Evolutionary conservation across 1,140 invertebrate species (phyloP).

Genomic region (Camponotus pennsylvanicus): DNA sequence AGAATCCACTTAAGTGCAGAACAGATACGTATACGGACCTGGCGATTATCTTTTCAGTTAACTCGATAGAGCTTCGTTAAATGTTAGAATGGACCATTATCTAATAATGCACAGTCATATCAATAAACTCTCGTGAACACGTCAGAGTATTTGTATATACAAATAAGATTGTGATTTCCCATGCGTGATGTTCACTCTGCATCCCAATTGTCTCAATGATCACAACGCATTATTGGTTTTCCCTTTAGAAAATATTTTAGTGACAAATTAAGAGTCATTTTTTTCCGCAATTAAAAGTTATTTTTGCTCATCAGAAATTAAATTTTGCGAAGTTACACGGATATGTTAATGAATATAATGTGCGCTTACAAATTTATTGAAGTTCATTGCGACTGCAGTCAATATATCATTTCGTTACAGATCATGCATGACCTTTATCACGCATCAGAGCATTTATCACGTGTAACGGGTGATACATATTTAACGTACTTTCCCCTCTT

Average conservation of each 20-base stretch:
- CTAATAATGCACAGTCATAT: constrained; percentile 48
- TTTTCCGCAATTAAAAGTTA: not conserved
- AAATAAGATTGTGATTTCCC: not conserved
- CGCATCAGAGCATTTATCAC: constrained; percentile 20
- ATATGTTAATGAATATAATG: not conserved
- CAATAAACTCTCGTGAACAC: constrained; percentile 39
- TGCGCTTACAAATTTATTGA: not conserved
- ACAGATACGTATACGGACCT: constrained; percentile 13
- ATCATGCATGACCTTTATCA: constrained; percentile 45
- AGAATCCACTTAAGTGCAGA: not conserved
- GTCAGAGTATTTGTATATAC: not conserved
- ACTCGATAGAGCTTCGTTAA: constrained; percentile 8
- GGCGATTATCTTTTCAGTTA: not conserved
- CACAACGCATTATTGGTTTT: not conserved
- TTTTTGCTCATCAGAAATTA: not conserved
- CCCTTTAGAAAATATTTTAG: not conserved
- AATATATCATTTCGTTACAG: constrained; percentile 23
- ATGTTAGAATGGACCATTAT: constrained; percentile 38
- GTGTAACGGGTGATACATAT: not conserved
- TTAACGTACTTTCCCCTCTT: constrained; percentile 23
- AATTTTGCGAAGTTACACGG: not conserved
- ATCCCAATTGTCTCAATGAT: not conserved
- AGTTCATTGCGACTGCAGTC: not conserved
- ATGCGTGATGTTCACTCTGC: not conserved
- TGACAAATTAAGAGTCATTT: no score